Conservation (phyloP, 2,888 invertebrate species). For the Philopedon plagiatum region DNA sequence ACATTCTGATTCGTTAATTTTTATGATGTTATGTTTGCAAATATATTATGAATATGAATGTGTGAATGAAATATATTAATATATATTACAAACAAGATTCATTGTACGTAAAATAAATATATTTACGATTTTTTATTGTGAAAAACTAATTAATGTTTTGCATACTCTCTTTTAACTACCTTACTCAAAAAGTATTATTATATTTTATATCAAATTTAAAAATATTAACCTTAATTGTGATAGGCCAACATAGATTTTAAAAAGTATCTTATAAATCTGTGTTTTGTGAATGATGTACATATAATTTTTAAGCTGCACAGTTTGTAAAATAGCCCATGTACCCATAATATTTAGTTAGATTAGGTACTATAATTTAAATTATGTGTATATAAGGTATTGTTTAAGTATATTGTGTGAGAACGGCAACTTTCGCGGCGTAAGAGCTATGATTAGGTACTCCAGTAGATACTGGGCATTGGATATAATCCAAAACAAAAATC, state of each 20-base stretch:
- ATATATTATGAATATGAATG: too few relatives aligned
- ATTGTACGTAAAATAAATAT: too few relatives aligned
- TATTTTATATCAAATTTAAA: not conserved
- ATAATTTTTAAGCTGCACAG: not conserved
- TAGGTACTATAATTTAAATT: not conserved
- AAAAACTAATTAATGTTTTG: not conserved
- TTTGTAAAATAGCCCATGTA: not conserved
- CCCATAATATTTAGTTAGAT: too few relatives aligned
- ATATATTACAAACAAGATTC: too few relatives aligned
- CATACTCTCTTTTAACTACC: not conserved
- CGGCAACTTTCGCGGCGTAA: too few relatives aligned
- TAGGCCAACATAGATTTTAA: not conserved
- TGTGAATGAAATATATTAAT: too few relatives aligned
- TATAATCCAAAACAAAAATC: slow-evolving; percentile 2
- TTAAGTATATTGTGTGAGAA: not conserved
- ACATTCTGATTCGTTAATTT: too few relatives aligned
- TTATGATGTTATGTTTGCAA: too few relatives aligned
- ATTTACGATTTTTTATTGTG: too few relatives aligned
- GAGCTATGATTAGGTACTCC: not conserved
- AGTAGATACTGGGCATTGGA: not conserved
- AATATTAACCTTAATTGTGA: slow-evolving; percentile 1
- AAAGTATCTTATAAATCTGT: not conserved
- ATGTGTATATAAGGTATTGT: not conserved
- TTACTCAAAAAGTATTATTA: slow-evolving; percentile 10
- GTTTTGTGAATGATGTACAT: slow-evolving; percentile 1